Evolutionary conservation across 2,797 vertebrate genomes (phyloP), one percentile per base, ranked within the genome.

Genomic region (Hemitrygon akajei): DNA sequence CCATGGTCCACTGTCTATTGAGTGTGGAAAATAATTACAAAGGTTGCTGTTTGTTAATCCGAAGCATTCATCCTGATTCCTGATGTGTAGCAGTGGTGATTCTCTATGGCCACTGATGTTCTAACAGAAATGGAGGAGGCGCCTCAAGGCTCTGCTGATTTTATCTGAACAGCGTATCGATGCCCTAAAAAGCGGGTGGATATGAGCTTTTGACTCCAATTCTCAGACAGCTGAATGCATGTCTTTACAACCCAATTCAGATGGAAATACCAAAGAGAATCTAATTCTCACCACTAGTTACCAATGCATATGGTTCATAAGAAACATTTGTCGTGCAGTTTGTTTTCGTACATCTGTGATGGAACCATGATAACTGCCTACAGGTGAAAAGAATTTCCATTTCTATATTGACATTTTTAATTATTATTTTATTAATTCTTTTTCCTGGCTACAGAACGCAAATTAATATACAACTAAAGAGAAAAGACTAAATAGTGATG

Each of bases 241-340:
- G 91, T 25, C 12, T 56, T n/a, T 40, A n/a, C 73, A 93, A n/a
- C 14, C 20, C 27, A 20, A 93, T 93, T 76, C 71, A 93, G 47
- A 75, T 73, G 5, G 34, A 56, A 91, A 75, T 92, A 40, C 71
- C 69, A 93, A 76, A 93, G 91, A 56, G 47, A 76, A 93, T 76
- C 27, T 20, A 58, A 76, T 58, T 93, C 47, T 93, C 40, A 76
- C 22, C 71, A 56, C 25, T 76, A 58, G 91, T 76, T 76, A 58
- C 69, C 20, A 22, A n/a, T 25, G 18, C 69, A n/a, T 75, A 27
- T 93, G 14, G 91, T 76, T 66, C 37, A 92, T 30, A 14, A 56
- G 20, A 92, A 92, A 47, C 34, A 92, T 92, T 92, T 92, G 91
- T 75, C 91, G 73, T 22, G 25, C 66, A 40, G 69, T 92, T 92